These are phyloP conservation scores for Cydia fagiglandana DNA, from an alignment of 1,140 invertebrate species.

Conservation along the genomic window DNA sequence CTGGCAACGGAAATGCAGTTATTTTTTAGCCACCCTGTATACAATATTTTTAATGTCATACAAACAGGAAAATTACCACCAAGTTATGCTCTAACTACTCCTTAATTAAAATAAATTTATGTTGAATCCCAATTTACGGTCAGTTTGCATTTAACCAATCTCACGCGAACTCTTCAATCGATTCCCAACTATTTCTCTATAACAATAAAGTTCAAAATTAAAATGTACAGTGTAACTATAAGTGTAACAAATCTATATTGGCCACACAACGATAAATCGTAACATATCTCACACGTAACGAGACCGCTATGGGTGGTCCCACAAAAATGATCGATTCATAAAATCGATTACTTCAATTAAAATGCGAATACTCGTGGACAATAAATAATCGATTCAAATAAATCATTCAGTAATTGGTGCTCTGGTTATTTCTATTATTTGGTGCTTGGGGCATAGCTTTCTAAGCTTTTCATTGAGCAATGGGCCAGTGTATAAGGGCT, in stretches of 20 bases:
- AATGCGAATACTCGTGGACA: slow-evolving; percentile 29
- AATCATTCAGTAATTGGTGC: slow-evolving; percentile 30
- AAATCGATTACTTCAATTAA: slow-evolving; percentile 32
- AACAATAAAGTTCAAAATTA: background rate
- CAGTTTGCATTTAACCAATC: background rate
- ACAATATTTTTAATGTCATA: background rate
- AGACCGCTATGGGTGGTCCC: slow-evolving; percentile 26
- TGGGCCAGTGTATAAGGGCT: background rate
- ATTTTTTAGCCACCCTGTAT: no score
- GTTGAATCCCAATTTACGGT: slow-evolving; percentile 5
- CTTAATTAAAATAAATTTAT: slow-evolving; percentile 25
- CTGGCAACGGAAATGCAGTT: no score
- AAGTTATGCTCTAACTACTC: background rate
- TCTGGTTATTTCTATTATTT: slow-evolving; percentile 30
- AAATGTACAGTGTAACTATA: background rate
- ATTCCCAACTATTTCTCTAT: background rate
- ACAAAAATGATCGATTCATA: slow-evolving; percentile 32
- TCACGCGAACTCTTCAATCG: background rate
- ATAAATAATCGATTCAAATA: slow-evolving; percentile 27
- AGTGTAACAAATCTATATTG: slow-evolving; percentile 30
- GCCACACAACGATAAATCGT: slow-evolving; percentile 23
- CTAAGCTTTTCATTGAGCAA: background rate
- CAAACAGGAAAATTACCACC: background rate
- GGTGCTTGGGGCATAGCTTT: background rate
- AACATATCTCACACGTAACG: slow-evolving; percentile 31